These are phyloP conservation scores for Platyscapa corneri DNA, from an alignment of 1,140 invertebrate species.

Conservation along the genomic window DNA sequence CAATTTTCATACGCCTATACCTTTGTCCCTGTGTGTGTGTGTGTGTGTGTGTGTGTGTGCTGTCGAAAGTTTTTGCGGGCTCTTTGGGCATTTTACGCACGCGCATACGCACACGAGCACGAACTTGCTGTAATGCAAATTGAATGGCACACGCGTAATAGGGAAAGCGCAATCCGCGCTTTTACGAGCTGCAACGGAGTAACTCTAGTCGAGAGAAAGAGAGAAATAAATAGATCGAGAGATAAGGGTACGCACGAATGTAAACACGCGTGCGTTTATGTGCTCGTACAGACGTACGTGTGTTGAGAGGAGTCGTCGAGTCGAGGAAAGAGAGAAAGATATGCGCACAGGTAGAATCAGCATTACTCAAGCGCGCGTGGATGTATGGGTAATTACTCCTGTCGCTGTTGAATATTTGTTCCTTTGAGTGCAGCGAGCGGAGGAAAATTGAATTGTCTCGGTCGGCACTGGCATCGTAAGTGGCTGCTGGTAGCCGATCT, in stretches of 20 bases:
- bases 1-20: no score
- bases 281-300: background rate
- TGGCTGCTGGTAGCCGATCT: background rate
- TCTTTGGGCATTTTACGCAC: background rate
- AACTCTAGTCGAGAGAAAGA: background rate
- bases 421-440: conserved; percentile 14
- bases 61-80: background rate
- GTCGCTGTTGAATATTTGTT: conserved; percentile 51
- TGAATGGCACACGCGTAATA: background rate
- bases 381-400: conserved; percentile 46
- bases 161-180: conserved; percentile 27
- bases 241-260: background rate
- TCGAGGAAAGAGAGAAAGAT: conserved; percentile 3
- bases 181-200: no score
- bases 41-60: background rate
- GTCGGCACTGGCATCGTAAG: background rate
- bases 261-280: background rate
- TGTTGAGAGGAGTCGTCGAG: no score
- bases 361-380: conserved; percentile 9
- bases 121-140: conserved; percentile 32
- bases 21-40: no score
- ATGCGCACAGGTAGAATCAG: background rate
- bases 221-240: background rate
- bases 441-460: conserved; percentile 33
- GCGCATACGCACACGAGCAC: background rate